Evolutionary conservation across 1,140 invertebrate genomes (phyloP).

Genomic region (Drosophila erecta): DNA sequence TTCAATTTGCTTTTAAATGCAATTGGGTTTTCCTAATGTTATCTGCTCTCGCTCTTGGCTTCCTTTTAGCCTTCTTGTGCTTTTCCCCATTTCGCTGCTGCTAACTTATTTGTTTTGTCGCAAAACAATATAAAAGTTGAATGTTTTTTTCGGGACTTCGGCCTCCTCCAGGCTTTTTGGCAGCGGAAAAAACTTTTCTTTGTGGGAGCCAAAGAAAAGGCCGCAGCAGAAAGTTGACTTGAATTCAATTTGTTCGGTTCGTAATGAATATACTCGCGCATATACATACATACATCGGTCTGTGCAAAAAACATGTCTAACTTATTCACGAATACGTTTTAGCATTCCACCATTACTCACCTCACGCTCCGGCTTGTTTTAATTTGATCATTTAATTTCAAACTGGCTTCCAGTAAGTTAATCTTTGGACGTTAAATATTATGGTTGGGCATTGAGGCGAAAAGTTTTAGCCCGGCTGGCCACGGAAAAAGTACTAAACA

Average conservation of each 20-base stretch:
- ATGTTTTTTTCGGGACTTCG: slow-evolving; percentile 53
- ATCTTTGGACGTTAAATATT: slow-evolving; percentile 54
- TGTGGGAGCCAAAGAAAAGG: slow-evolving; percentile 36
- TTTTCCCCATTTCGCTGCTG: slow-evolving; percentile 10
- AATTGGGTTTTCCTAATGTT: slow-evolving; percentile 52
- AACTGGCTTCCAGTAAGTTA: slow-evolving; percentile 56
- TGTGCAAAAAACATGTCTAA: slow-evolving; percentile 54
- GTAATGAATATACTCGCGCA: slow-evolving; percentile 60
- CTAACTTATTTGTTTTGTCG: slow-evolving; percentile 65
- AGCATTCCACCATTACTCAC: slow-evolving; percentile 26
- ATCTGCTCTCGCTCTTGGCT: slow-evolving; percentile 16
- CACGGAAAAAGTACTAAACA: slow-evolving; percentile 26
- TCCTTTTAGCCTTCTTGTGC: slow-evolving; percentile 7
- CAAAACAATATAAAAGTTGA: slow-evolving; percentile 57
- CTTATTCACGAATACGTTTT: slow-evolving; percentile 62
- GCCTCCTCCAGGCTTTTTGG: neutral
- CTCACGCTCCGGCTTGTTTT: slow-evolving; percentile 5
- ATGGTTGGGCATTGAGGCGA: slow-evolving; percentile 15
- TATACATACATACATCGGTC: slow-evolving; percentile 26
- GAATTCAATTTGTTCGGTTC: slow-evolving; percentile 70
- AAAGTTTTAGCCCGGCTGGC: slow-evolving; percentile 29
- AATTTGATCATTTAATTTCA: slow-evolving; percentile 67
- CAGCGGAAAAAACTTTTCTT: slow-evolving; percentile 60
- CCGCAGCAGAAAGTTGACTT: slow-evolving; percentile 58
- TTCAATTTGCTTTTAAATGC: slow-evolving; percentile 37